Percentiles rank a stretch among this genome's conserved stretches.
These are phyloP conservation scores for Odontamblyopus rebecca DNA, from an alignment of 2,797 vertebrate genomes.

Conservation along the genomic window DNA sequence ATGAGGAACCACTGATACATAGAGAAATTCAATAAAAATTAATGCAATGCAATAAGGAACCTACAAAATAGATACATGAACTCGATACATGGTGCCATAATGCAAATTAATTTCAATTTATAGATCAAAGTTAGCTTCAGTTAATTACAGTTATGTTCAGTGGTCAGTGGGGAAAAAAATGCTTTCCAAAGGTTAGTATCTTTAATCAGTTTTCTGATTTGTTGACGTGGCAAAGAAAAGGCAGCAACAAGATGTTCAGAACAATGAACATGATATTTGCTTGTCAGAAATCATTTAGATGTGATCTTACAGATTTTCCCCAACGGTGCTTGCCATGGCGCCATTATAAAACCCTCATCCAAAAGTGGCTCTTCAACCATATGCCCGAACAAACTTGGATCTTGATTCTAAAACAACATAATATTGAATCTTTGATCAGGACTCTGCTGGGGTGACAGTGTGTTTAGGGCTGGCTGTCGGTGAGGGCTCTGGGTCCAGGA, in stretches of 20 bases:
- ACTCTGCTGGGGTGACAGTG: conserved; percentile 29
- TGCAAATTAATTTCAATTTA: neutral
- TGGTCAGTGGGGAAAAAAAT: neutral
- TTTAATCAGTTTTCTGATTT: neutral
- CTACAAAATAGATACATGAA: neutral
- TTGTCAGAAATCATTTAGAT: conserved; percentile 22
- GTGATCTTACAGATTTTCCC: conserved; percentile 40
- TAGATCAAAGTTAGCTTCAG: no score
- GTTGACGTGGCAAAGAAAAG: neutral
- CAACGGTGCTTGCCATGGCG: conserved; percentile 21
- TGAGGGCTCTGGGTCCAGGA: conserved; percentile 38
- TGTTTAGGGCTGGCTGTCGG: conserved; percentile 46
- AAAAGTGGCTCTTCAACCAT: conserved; percentile 48
- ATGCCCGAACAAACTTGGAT: conserved; percentile 36
- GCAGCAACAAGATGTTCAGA: neutral
- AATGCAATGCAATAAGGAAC: neutral
- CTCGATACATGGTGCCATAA: neutral
- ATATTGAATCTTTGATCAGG: conserved; percentile 44
- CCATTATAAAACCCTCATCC: conserved; percentile 29
- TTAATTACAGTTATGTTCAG: no score
- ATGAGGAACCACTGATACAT: no score
- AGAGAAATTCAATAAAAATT: conserved; percentile 1
- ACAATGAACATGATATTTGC: neutral
- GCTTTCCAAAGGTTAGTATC: neutral
- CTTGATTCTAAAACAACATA: conserved; percentile 50